Evolutionary conservation across 2,888 invertebrate genomes (phyloP), one percentile per base, ranked within the genome.

Genomic region (Eilema griseolum): DNA sequence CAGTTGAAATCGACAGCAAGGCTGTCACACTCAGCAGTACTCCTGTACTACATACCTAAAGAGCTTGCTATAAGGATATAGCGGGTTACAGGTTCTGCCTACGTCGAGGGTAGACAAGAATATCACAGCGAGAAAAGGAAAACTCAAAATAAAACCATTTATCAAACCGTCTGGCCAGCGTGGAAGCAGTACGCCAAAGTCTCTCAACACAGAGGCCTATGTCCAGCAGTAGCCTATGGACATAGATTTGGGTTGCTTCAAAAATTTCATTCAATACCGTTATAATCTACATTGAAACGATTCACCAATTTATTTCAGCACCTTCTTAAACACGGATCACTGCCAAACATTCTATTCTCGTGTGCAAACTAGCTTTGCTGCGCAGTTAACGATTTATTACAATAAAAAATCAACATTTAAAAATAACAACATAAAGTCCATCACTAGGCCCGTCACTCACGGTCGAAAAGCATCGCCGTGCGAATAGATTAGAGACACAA

Each of bases 401-500:
- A 52, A 52, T 52, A 52, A 52, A 52, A 52, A 52, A n/a, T 8
- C 52, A n/a, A 52, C 52, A 52, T 52, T 52, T 59, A 65, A 52
- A 23, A 52, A 23, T 56, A 28, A 52, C 62, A 52, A 28, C 52
- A 52, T 31, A 28, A 52, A 52, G 52, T 52, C n/a, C 33, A 67
- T 61, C 60, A 67, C 60, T 63, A 52, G 26, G 31, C 28, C 80
- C 66, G 72, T 75, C 71, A 64, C 28, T 76, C 79, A 75, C 31
- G 69, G 73, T 76, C 73, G 10, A 14, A 16, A 66, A 16, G 63
- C 71, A 67, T 74, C 69, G 78, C 74, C 70, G 70, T 68, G 66
- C 59, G 67, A 75, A 72, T 80, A 77, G 70, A 79, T 79, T 75
- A 75, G 80, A 69, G 65, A 67, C 56, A 56, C 78, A 70, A 70